phyloP scores from a whole-genome alignment of 2,888 invertebrate genomes.

The Chymomyza fuscimana region DNA sequence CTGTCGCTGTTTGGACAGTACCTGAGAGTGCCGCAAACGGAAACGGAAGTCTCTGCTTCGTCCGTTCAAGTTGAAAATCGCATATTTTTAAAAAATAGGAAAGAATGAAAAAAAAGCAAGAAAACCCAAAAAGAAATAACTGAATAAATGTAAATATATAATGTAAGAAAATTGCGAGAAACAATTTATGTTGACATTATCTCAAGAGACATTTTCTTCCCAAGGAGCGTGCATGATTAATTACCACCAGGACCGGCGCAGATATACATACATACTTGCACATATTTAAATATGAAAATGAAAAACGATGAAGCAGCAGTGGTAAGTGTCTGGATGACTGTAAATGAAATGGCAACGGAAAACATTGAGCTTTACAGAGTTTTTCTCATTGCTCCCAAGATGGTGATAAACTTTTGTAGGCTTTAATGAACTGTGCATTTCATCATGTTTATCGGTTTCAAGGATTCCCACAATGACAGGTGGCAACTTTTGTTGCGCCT shows the following conservation, averaged over 20 bases:
- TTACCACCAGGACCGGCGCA: slow-evolving; percentile 38
- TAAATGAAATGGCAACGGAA: background rate
- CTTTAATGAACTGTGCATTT: slow-evolving; percentile 63
- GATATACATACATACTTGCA: slow-evolving; percentile 48
- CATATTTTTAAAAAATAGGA: slow-evolving; percentile 11
- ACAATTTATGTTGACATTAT: slow-evolving; percentile 80
- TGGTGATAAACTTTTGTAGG: slow-evolving; percentile 53
- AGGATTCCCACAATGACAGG: slow-evolving; percentile 22
- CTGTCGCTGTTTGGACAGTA: too few relatives aligned
- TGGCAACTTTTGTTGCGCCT: background rate
- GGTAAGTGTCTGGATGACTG: slow-evolving; percentile 20
- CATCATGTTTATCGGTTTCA: slow-evolving; percentile 49
- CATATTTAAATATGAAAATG: slow-evolving; percentile 67
- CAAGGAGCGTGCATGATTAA: slow-evolving; percentile 55
- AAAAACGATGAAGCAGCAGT: slow-evolving; percentile 56
- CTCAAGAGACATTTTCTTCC: slow-evolving; percentile 70
- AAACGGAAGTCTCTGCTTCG: slow-evolving; percentile 28
- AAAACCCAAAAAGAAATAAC: slow-evolving; percentile 8
- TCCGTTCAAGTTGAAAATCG: slow-evolving; percentile 36
- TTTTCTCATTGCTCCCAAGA: slow-evolving; percentile 64
- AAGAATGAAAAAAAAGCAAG: background rate
- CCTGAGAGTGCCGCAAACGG: too few relatives aligned
- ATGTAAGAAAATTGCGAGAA: slow-evolving; percentile 77
- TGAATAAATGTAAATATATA: slow-evolving; percentile 61
- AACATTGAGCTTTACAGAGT: slow-evolving; percentile 21